These are phyloP conservation scores for Ispidina lecontei DNA, from an alignment of 2,797 vertebrate species.

Conservation along the genomic window DNA sequence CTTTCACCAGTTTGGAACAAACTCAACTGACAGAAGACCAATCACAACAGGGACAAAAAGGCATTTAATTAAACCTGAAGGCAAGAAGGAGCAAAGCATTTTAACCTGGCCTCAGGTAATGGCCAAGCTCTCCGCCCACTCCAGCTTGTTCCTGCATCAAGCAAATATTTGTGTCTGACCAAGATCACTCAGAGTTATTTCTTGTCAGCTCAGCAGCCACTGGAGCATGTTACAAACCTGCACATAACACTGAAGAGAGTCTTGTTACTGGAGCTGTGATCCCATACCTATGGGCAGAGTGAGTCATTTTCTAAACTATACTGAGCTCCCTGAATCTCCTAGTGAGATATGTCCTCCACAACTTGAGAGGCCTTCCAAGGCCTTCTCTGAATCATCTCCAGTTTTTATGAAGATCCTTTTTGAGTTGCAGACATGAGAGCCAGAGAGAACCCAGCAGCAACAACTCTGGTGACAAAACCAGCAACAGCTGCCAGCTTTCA, in stretches of 20 bases:
- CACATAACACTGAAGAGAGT: neutral
- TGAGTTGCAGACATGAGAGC: fast-evolving
- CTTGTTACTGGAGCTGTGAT: neutral
- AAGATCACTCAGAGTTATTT: constrained; percentile 9
- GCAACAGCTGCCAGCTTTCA: neutral
- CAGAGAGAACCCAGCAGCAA: neutral
- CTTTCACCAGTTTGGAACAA: neutral
- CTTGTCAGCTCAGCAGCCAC: neutral
- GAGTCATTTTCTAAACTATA: neutral
- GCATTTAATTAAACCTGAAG: neutral
- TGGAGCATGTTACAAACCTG: fast-evolving
- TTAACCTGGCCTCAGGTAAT: neutral
- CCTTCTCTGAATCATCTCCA: neutral
- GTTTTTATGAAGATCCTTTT: neutral
- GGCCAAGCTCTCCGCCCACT: constrained; percentile 14
- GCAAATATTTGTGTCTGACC: constrained; percentile 52
- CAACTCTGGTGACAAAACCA: neutral
- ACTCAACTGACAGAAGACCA: neutral
- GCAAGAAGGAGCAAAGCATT: neutral
- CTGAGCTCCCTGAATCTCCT: neutral
- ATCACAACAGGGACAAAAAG: neutral
- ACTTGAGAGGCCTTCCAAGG: neutral
- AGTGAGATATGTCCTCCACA: neutral
- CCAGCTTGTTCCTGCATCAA: neutral
- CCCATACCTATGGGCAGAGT: neutral